Conservation (phyloP, 2,797 vertebrate genomes). For the Urocyon cinereoargenteus region DNA sequence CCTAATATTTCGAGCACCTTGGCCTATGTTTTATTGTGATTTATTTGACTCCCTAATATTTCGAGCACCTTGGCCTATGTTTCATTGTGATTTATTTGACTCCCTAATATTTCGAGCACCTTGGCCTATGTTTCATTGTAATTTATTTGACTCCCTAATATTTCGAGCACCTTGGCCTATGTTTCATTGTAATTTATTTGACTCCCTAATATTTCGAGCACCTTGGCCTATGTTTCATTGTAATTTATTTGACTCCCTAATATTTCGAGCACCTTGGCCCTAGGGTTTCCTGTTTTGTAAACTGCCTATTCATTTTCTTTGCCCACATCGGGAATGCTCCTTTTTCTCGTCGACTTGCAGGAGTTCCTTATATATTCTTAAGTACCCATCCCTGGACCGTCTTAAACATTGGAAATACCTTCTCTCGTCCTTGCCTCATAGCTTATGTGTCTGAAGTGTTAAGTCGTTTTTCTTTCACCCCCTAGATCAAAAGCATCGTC, state of each 20-base stretch:
- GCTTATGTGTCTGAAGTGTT: neutral
- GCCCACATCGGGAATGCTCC: neutral
- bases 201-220: too few relatives aligned
- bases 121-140: constrained; percentile 7
- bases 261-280: neutral
- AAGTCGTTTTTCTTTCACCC: constrained; percentile 13
- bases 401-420: neutral
- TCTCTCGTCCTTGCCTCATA: neutral
- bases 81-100: neutral
- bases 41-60: neutral
- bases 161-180: neutral
- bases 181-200: neutral
- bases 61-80: neutral
- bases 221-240: neutral
- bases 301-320: neutral
- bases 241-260: neutral
- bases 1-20: too few relatives aligned
- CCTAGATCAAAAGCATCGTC: neutral
- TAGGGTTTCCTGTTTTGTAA: neutral
- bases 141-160: neutral
- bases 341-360: neutral
- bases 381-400: neutral
- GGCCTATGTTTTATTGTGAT: neutral
- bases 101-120: neutral
- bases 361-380: neutral